Base-by-base conservation (phyloP, 1,140 invertebrate genomes). In the Apis florea region DNA sequence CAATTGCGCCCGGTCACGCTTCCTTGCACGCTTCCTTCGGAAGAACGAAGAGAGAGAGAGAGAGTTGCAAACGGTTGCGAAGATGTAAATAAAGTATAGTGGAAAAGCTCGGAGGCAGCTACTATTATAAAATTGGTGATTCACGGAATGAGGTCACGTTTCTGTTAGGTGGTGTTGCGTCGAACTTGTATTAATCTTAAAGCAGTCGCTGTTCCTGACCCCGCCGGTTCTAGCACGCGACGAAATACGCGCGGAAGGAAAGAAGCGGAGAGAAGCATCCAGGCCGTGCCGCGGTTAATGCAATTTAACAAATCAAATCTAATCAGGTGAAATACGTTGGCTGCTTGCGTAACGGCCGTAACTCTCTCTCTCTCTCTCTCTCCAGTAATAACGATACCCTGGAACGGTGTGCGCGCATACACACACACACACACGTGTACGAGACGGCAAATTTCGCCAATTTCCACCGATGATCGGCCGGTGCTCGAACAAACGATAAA, bases 61-160 rank as follows among this genome's bases (percentile, higher is more conserved):
- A n/a, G 51, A 31, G 53, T 53, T 66, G 80, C 67, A 53, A 71
- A 26, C 53, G 19, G 24, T 13, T 31, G 19, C 40, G 31, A 40
- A 4, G 58, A 71, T 85, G 72, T 89, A 82, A 85, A 87, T 87
- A 87, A 85, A 89, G 75, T 80, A 40, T 40, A 61, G 79, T 69
- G 85, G 88, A 86, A 88, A 83, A 83, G 74, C 67, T 83, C 58
- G 78, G 26, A 81, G 79, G 73, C 83, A 63, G 88, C 82, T 90
- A 88, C 89, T 93, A 93, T 93, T 91, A 93, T 93, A 93, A 93
- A 93, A 93, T 93, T 90, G 88, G 86, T 93, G 92, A 92, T 91
- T 92, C 92, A 92, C 82, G 77, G 83, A 90, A 90, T 89, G 92
- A 92, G 90, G 91, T 92, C 90, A 90, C 89, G 89, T 89, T 88